These are phyloP conservation scores for Drosophila quinaria DNA, from an alignment of 2,888 invertebrate species.

Conservation along the genomic window DNA sequence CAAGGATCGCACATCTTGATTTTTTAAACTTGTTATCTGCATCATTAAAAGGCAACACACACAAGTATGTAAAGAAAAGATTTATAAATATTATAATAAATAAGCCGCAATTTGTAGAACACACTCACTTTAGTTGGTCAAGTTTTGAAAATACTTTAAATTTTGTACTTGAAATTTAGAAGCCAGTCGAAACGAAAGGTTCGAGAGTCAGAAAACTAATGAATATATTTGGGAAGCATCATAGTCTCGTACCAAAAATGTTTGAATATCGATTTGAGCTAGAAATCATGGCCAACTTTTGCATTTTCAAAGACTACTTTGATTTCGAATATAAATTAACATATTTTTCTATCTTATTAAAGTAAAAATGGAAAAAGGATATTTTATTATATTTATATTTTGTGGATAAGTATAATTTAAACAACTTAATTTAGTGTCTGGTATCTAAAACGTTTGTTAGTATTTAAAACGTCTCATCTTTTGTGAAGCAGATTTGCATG, in stretches of 20 bases:
- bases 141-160: conserved; percentile 35
- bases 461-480: too few relatives aligned
- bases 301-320: conserved; percentile 6
- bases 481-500: too few relatives aligned
- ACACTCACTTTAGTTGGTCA: conserved; percentile 51
- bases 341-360: too few relatives aligned
- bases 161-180: conserved; percentile 49
- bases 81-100: neutral
- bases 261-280: neutral
- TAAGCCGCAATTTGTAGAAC: neutral
- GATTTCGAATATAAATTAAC: neutral
- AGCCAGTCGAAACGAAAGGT: conserved; percentile 64
- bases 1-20: conserved; percentile 83
- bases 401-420: too few relatives aligned
- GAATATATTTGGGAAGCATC: conserved; percentile 17
- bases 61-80: neutral
- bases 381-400: too few relatives aligned
- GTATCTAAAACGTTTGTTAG: too few relatives aligned
- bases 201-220: conserved; percentile 71
- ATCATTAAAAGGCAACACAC: neutral
- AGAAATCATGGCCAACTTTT: conserved; percentile 40
- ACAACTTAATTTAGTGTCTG: too few relatives aligned
- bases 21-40: conserved; percentile 46
- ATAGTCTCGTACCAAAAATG: neutral
- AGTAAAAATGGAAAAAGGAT: too few relatives aligned